Evolutionary conservation across 2,888 invertebrate species (phyloP), one percentile per base, ranked within the genome.

Genomic region (Hirtodrosophila confusa): DNA sequence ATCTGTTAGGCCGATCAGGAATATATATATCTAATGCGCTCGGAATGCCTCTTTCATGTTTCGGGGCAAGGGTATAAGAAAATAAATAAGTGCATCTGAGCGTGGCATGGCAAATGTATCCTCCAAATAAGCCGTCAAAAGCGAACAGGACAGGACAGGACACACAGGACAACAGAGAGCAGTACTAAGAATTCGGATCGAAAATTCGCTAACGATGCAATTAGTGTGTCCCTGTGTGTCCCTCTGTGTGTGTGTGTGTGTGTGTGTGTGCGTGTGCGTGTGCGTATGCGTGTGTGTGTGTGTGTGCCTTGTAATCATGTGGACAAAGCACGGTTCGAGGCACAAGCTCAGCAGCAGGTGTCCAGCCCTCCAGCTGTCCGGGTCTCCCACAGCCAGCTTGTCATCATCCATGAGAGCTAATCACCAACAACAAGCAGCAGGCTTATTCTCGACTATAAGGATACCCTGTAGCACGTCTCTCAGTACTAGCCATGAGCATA

Each of bases 171-270:
- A 17, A n/a, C n/a, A n/a, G n/a, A n/a, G 6, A 3, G n/a, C 11
- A 11, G 40, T 47, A 23, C 44, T 7, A 8, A 23, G 50, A 40
- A 41, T 23, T 35, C 58, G 48, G 62, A 48, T 61, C 56, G 48
- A 71, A 31, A 85, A 80, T 64, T 74, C 63, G 71, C 72, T 80
- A 87, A 78, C 88, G 82, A 87, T 85, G 86, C 86, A 82, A 78
- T 82, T 87, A 85, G 69, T 63, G 55, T 31, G 31, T 27, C 17
- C 17, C 17, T 17, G 27, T 5, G 17, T 12, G n/a, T 10, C 11
- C 9, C 35, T 45, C 12, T 33, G 41, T 9, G 41, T 17, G 36
- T 37, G 40, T 51, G 37, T 60, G 50, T 17, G 23, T 23, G 11
- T 27, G 17, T 12, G 31, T 35, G 33, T 61, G 39, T 48, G 35